Percentiles rank a stretch among this genome's conserved stretches.
Conservation (phyloP, 2,888 invertebrate genomes). For the Ormyrus nitidulus region DNA sequence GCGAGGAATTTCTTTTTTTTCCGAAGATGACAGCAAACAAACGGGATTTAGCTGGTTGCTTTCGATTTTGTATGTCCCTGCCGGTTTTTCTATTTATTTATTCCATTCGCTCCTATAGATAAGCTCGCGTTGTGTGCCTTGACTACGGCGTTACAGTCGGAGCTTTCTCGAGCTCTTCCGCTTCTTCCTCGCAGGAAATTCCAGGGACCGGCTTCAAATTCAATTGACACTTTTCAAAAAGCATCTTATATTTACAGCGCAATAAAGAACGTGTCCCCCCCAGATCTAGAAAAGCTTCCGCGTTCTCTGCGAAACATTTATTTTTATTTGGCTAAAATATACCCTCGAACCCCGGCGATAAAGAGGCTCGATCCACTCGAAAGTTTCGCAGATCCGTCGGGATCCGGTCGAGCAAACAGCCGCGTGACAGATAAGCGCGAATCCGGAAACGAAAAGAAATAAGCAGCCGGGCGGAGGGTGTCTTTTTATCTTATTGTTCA, state of each 20-base stretch:
- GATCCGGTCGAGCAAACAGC: too few relatives aligned
- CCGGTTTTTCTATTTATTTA: slow-evolving; percentile 43
- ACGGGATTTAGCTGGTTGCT: neutral
- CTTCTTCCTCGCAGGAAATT: too few relatives aligned
- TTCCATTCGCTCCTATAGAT: slow-evolving; percentile 24
- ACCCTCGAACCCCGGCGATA: too few relatives aligned
- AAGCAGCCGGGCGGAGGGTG: neutral
- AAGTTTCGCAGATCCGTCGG: too few relatives aligned
- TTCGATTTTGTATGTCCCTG: slow-evolving; percentile 23
- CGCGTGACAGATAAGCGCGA: too few relatives aligned
- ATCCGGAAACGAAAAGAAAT: neutral
- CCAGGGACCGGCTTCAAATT: too few relatives aligned
- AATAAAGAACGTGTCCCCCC: too few relatives aligned
- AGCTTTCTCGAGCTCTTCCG: too few relatives aligned
- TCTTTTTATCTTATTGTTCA: slow-evolving; percentile 28
- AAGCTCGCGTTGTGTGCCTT: slow-evolving; percentile 7
- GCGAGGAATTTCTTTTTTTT: neutral
- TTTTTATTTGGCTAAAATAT: neutral
- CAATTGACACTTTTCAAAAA: too few relatives aligned
- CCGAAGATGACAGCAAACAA: neutral
- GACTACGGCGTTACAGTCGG: neutral
- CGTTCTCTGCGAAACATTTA: neutral
- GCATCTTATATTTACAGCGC: too few relatives aligned
- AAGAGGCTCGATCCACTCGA: too few relatives aligned
- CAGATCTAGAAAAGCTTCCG: too few relatives aligned